phyloP scores from a whole-genome alignment of 2,113 vertebrate species.

The Daphoenositta chrysoptera region DNA sequence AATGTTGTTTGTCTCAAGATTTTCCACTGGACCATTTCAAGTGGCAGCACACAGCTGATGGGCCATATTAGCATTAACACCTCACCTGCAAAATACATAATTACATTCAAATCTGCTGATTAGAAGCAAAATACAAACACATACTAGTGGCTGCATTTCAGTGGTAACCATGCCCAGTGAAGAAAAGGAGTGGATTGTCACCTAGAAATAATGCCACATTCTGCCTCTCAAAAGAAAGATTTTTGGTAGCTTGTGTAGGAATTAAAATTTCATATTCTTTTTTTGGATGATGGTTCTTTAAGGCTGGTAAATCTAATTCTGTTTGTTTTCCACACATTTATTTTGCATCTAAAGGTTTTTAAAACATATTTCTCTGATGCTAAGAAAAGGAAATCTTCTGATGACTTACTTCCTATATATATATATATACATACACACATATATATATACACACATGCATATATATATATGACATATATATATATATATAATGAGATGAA shows the following conservation, averaged over 20 bases:
- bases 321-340: background rate
- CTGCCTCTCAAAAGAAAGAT: background rate
- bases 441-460: too few relatives aligned
- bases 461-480: too few relatives aligned
- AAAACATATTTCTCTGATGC: background rate
- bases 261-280: background rate
- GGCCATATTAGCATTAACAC: slow-evolving; percentile 17
- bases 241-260: background rate
- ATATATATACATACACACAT: too few relatives aligned
- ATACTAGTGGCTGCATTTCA: background rate
- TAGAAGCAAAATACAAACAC: slow-evolving; percentile 14
- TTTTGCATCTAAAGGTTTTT: background rate
- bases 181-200: background rate
- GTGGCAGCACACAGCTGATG: slow-evolving; percentile 39
- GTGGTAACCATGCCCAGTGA: background rate
- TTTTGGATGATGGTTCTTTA: background rate
- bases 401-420: background rate
- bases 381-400: background rate
- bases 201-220: background rate
- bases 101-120: slow-evolving; percentile 22
- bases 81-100: slow-evolving; percentile 46
- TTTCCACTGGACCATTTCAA: slow-evolving; percentile 43
- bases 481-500: background rate
- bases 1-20: slow-evolving; percentile 46
- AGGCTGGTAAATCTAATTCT: background rate